Evolutionary conservation across 1,140 invertebrate genomes (phyloP).

Genomic region (Rhyacophila brunnea): DNA sequence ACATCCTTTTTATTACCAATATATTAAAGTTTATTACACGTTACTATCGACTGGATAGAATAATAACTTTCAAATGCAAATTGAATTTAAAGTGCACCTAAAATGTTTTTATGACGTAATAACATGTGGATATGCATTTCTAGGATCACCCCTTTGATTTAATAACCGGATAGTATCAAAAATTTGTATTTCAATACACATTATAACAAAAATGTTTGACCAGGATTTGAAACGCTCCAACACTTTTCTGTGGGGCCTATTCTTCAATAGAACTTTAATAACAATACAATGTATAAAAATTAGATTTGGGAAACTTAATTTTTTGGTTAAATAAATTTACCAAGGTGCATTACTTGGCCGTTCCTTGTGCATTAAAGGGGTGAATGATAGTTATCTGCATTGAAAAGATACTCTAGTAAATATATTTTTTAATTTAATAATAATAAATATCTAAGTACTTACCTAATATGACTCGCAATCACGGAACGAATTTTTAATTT

Average conservation of each 20-base stretch:
- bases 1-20: no score
- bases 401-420: background rate
- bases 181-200: conserved; percentile 31
- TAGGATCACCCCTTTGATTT: background rate
- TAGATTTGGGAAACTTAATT: conserved; percentile 37
- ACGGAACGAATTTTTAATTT: no score
- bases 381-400: background rate
- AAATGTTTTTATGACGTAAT: no score
- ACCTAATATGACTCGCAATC: no score
- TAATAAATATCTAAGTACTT: no score
- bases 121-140: no score
- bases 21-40: no score
- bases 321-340: conserved; percentile 35
- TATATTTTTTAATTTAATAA: no score
- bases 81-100: no score
- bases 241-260: conserved; percentile 26
- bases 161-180: conserved; percentile 18
- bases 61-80: no score
- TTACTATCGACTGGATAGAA: no score
- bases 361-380: conserved; percentile 2
- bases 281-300: conserved; percentile 37
- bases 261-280: conserved; percentile 26
- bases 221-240: conserved; percentile 37
- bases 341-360: conserved; percentile 8
- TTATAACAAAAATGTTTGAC: conserved; percentile 36